A percentile compares a stretch with the other conserved stretches of the same genome.
Conservation (phyloP, 1,140 invertebrate genomes). For the Drosophila serrata region DNA sequence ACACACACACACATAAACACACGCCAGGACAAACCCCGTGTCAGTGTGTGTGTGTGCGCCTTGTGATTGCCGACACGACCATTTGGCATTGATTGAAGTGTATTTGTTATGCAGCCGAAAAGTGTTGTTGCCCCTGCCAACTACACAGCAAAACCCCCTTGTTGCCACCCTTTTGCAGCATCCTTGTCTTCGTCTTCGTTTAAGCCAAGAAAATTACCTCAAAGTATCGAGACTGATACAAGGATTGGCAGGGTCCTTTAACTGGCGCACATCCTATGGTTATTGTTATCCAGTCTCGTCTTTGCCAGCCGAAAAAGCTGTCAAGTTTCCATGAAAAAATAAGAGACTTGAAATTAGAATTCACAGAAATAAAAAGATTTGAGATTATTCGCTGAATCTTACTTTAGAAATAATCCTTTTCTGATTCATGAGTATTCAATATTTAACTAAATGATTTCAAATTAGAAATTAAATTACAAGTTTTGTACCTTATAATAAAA, state of each 20-base stretch:
- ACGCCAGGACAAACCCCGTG: not conserved
- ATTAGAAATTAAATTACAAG: too few species aligned
- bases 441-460: too few species aligned
- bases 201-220: conserved; percentile 32
- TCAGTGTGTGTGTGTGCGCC: conserved; percentile 24
- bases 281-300: conserved; percentile 18
- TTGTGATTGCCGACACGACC: conserved; percentile 72
- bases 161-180: not conserved
- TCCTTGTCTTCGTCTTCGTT: conserved; percentile 10
- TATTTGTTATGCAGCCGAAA: conserved; percentile 77
- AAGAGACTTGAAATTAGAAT: not conserved
- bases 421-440: too few species aligned
- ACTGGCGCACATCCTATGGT: conserved; percentile 7
- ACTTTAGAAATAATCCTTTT: not conserved
- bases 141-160: conserved; percentile 9
- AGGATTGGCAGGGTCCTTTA: conserved; percentile 22
- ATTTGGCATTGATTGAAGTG: conserved; percentile 82
- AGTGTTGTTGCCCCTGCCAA: conserved; percentile 55
- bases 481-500: too few species aligned
- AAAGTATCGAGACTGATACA: conserved; percentile 24
- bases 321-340: not conserved
- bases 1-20: conserved; percentile 38
- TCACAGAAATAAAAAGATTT: too few species aligned
- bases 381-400: too few species aligned
- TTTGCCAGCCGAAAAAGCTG: not conserved